These are phyloP conservation scores for Zaprionus africanus DNA, from an alignment of 1,140 invertebrate genomes.

Conservation along the genomic window DNA sequence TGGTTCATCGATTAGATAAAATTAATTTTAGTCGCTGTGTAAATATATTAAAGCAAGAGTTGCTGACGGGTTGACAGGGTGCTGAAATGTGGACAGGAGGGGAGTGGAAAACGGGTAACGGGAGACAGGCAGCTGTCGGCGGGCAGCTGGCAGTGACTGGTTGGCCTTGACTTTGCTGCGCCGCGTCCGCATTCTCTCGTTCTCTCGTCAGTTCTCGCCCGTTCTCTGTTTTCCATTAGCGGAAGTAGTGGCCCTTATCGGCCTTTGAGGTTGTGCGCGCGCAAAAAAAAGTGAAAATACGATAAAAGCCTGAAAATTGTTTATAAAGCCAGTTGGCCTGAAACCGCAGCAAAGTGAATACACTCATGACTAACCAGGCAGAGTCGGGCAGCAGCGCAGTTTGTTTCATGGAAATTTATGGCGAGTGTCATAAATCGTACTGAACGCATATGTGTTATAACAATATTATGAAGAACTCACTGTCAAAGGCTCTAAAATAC, in stretches of 20 bases:
- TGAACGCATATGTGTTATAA: conserved; percentile 22
- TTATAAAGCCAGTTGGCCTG: conserved; percentile 53
- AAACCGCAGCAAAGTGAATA: conserved; percentile 11
- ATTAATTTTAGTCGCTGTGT: conserved; percentile 74
- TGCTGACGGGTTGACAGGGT: conserved; percentile 9
- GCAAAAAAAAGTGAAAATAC: conserved; percentile 58
- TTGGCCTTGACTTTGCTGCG: conserved; percentile 70
- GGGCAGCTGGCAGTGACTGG: conserved; percentile 16
- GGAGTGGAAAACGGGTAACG: background rate
- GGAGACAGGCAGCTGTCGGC: background rate
- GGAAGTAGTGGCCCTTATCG: conserved; percentile 73
- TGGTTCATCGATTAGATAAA: conserved; percentile 78
- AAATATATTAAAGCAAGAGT: conserved; percentile 38
- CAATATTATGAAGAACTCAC: conserved; percentile 38
- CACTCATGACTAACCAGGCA: conserved; percentile 20
- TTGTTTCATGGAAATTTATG: conserved; percentile 71
- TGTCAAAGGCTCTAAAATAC: conserved; percentile 56
- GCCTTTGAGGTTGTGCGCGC: conserved; percentile 24
- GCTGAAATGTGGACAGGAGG: background rate
- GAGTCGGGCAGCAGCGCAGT: conserved; percentile 41
- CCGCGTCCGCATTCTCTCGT: background rate
- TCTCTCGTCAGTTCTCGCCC: background rate
- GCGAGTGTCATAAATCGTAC: conserved; percentile 61
- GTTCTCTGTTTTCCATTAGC: conserved; percentile 29
- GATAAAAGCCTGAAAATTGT: conserved; percentile 74